These are phyloP conservation scores for Sebastes umbrosus DNA, from an alignment of 2,797 vertebrate species.

Conservation along the genomic window DNA sequence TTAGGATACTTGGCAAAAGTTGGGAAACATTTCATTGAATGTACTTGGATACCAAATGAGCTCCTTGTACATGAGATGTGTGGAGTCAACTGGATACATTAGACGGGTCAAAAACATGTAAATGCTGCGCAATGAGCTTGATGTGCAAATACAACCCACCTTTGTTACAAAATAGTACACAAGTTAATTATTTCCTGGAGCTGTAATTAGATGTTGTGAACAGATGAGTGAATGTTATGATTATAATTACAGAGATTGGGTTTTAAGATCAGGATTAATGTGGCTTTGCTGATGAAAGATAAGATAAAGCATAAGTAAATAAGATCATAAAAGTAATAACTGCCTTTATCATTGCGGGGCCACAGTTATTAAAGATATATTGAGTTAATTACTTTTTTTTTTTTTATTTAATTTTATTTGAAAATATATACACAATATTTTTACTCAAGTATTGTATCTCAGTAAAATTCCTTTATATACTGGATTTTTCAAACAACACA, in stretches of 20 bases:
- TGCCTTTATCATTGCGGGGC: not conserved
- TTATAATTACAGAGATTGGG: slow-evolving; percentile 33
- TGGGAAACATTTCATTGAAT: not conserved
- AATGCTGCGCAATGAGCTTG: not conserved
- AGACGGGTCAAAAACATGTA: not conserved
- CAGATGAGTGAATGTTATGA: slow-evolving; percentile 23
- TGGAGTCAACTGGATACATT: not conserved
- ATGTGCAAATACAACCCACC: not conserved
- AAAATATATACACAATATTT: not conserved
- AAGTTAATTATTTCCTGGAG: not conserved
- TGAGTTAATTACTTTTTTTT: not conserved
- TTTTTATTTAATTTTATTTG: not conserved
- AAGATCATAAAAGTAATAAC: not conserved
- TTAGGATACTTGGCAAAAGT: not conserved
- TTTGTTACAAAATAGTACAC: not conserved
- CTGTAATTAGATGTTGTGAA: slow-evolving; percentile 17
- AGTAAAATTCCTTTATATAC: not conserved
- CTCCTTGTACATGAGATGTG: not conserved
- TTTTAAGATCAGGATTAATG: not conserved
- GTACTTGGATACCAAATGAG: not conserved
- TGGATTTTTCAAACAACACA: too few species aligned
- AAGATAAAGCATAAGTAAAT: not conserved
- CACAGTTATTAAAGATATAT: not conserved
- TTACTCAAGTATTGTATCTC: not conserved
- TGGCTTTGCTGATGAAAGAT: slow-evolving; percentile 11